Evolutionary conservation across 2,113 vertebrate species (phyloP).

Genomic region (Bostrychus sinensis): DNA sequence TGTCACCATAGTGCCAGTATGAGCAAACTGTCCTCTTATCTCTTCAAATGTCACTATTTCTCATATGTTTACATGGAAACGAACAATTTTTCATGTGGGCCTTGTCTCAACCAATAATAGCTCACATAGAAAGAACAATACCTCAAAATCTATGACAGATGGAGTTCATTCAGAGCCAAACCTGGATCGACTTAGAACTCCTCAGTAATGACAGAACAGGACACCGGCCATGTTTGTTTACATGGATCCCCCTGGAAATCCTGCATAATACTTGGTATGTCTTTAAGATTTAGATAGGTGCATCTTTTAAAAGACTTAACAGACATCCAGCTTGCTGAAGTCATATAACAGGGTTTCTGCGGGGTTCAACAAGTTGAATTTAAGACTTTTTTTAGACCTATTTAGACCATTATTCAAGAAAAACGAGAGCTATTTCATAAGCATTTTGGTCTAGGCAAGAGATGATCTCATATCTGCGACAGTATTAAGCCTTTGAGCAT

Average conservation of each 20-base stretch:
- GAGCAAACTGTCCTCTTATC: too few relatives aligned
- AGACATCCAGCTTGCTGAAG: background rate
- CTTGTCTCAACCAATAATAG: background rate
- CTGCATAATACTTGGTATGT: background rate
- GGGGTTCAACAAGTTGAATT: too few relatives aligned
- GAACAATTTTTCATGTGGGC: background rate
- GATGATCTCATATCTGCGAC: too few relatives aligned
- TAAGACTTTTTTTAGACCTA: too few relatives aligned
- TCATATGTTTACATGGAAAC: too few relatives aligned
- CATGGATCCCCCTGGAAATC: background rate
- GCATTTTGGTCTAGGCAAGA: too few relatives aligned
- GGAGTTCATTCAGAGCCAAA: slow-evolving; percentile 1
- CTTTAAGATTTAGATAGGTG: background rate
- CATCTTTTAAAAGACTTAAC: background rate
- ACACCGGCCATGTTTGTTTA: background rate
- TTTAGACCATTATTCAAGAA: too few relatives aligned
- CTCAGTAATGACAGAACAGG: background rate
- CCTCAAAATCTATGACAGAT: background rate
- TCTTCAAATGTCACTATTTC: too few relatives aligned
- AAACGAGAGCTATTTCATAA: too few relatives aligned
- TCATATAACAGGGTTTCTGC: slow-evolving; percentile 5
- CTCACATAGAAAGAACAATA: background rate
- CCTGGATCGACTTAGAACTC: background rate
- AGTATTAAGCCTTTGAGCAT: too few relatives aligned
- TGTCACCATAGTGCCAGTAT: too few relatives aligned